Conservation (phyloP, 2,888 invertebrate genomes). For the Deilephila elpenor region DNA sequence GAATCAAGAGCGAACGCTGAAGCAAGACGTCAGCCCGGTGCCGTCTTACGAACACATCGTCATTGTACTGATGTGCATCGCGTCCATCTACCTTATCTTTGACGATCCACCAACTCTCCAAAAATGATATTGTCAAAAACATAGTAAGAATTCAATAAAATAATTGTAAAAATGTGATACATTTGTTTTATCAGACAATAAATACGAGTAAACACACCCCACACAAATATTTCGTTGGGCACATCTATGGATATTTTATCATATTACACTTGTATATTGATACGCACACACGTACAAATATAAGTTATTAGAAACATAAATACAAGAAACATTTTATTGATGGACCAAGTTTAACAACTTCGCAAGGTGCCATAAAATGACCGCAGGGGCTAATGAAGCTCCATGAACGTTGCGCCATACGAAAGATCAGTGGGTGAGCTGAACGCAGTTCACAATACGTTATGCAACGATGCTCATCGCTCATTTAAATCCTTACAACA, state of each 20-base stretch:
- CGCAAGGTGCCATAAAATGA: not conserved
- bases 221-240: too few relatives aligned
- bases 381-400: not conserved
- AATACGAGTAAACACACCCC: too few relatives aligned
- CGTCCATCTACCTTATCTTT: constrained; percentile 7
- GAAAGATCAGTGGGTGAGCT: constrained; percentile 18
- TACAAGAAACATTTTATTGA: not conserved
- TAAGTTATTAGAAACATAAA: not conserved
- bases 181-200: too few relatives aligned
- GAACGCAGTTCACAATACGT: not conserved
- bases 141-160: not conserved
- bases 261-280: too few relatives aligned
- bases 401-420: not conserved
- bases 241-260: too few relatives aligned
- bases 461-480: not conserved
- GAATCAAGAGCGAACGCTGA: not conserved
- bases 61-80: not conserved
- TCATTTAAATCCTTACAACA: constrained; percentile 11
- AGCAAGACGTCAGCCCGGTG: not conserved
- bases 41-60: constrained; percentile 8
- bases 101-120: not conserved
- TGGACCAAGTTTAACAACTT: constrained; percentile 1
- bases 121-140: not conserved
- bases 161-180: not conserved
- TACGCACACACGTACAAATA: too few relatives aligned